A percentile compares a stretch with the other conserved stretches of the same genome.
phyloP scores from a whole-genome alignment of 2,113 vertebrate species.

The Nothobranchius furzeri region DNA sequence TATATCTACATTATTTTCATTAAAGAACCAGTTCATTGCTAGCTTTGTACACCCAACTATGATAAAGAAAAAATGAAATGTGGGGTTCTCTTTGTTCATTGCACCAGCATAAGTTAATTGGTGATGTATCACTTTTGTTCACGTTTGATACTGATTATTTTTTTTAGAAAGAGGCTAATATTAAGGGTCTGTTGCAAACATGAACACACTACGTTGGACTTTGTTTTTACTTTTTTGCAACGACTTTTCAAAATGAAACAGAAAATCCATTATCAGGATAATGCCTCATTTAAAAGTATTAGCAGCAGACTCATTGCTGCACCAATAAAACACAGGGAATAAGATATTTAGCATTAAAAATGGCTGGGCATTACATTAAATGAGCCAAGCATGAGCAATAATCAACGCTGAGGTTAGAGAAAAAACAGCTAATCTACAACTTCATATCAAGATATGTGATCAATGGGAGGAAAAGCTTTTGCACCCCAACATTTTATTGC shows the following conservation, averaged over 20 bases:
- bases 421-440: constrained; percentile 35
- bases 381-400: constrained; percentile 75
- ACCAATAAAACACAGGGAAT: constrained; percentile 68
- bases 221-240: no score
- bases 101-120: no score
- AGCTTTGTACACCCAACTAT: no score
- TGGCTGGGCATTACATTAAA: constrained; percentile 63
- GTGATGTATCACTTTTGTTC: neutral
- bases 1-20: no score
- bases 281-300: constrained; percentile 56
- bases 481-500: constrained; percentile 48
- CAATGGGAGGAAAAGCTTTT: constrained; percentile 52
- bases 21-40: no score
- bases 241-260: constrained; percentile 16
- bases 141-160: neutral
- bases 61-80: no score
- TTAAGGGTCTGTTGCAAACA: neutral
- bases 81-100: no score
- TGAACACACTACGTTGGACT: neutral
- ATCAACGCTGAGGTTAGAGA: constrained; percentile 45
- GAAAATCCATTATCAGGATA: constrained; percentile 39
- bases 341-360: constrained; percentile 58
- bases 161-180: no score
- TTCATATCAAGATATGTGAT: constrained; percentile 57
- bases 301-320: constrained; percentile 64